Evolutionary conservation across 2,888 invertebrate species (phyloP).

Genomic region (Anthophora plumipes): DNA sequence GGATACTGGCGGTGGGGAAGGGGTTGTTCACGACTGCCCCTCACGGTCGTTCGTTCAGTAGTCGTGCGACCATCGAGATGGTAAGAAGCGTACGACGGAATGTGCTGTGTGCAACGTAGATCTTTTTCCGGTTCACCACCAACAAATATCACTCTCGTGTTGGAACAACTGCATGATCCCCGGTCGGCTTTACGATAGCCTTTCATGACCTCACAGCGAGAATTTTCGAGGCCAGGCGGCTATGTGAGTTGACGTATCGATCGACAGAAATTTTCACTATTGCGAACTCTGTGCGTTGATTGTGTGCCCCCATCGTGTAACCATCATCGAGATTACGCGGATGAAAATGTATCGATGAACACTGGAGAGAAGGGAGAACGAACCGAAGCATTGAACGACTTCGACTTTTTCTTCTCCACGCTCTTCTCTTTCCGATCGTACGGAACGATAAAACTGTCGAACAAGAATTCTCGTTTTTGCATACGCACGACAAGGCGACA

Average conservation of each 20-base stretch:
- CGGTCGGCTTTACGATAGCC: conserved; percentile 35
- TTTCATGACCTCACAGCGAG: conserved; percentile 27
- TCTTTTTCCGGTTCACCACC: conserved; percentile 47
- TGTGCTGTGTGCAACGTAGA: conserved; percentile 22
- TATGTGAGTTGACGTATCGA: conserved; percentile 50
- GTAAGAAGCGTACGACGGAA: conserved; percentile 45
- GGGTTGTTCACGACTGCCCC: conserved; percentile 48
- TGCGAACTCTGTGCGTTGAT: conserved; percentile 9
- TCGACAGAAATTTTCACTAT: conserved; percentile 20
- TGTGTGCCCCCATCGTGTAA: background rate
- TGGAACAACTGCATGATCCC: conserved; percentile 21
- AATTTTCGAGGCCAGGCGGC: conserved; percentile 19
- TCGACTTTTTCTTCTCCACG: background rate
- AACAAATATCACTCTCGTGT: conserved; percentile 19
- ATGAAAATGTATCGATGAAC: conserved; percentile 1
- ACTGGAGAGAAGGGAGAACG: background rate
- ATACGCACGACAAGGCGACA: no score
- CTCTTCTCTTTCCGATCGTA: background rate
- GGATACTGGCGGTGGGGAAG: background rate
- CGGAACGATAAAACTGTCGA: background rate
- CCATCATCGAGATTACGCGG: background rate
- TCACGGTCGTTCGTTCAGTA: conserved; percentile 71
- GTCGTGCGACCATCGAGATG: conserved; percentile 73
- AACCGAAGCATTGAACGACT: background rate
- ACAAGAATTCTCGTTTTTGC: background rate